Conservation (phyloP, 2,888 invertebrate species). For the Amphipoea oculea region DNA sequence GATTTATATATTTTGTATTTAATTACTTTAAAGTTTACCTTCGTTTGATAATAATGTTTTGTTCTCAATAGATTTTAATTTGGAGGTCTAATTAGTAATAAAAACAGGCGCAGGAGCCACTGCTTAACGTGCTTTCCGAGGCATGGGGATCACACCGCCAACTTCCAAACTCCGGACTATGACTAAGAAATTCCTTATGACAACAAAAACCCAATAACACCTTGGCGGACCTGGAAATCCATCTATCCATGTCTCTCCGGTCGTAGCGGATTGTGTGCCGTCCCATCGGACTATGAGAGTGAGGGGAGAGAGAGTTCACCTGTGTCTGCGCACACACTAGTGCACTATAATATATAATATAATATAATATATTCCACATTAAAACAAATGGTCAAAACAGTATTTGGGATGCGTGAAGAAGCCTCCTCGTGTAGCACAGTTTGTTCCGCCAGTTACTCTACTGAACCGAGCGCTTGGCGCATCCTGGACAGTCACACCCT, state of each 20-base stretch:
- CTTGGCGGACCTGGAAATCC: background rate
- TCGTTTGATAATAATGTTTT: slow-evolving; percentile 7
- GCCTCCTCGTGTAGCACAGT: no score
- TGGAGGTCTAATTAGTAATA: background rate
- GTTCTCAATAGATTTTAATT: background rate
- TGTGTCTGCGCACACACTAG: background rate
- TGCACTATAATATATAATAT: no score
- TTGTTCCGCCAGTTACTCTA: no score
- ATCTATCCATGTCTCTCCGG: background rate
- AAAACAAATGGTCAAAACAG: background rate
- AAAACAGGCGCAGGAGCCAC: background rate
- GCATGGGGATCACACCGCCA: background rate
- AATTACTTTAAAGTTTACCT: slow-evolving; percentile 31
- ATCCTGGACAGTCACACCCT: no score
- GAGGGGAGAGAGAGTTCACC: background rate
- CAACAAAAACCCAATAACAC: background rate
- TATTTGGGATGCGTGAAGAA: no score
- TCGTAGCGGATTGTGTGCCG: background rate
- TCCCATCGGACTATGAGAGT: background rate
- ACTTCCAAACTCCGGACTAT: background rate
- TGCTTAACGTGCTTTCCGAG: background rate
- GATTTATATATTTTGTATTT: slow-evolving; percentile 9
- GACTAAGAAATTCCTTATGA: background rate
- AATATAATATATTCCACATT: no score
- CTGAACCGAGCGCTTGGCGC: no score